A percentile compares a stretch with the other conserved stretches of the same genome.
Conservation (phyloP, 2,888 invertebrate genomes). For the Atethmia centrago region DNA sequence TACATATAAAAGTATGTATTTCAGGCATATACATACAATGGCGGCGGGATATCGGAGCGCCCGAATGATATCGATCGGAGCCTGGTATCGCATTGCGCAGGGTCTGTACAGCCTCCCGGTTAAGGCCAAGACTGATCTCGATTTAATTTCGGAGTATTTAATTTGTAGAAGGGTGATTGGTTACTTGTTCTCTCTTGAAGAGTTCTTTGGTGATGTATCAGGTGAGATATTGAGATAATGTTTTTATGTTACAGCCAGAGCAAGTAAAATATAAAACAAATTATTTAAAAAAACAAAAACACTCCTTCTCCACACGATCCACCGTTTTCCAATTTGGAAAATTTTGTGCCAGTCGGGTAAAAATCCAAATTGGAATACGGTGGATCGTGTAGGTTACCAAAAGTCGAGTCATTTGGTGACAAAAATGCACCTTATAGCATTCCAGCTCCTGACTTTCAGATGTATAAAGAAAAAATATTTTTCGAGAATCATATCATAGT, state of each 20-base stretch:
- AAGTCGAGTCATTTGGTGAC: too few relatives aligned
- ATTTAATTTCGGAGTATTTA: neutral
- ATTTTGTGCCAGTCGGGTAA: too few relatives aligned
- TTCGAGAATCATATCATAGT: neutral
- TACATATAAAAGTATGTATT: constrained; percentile 12
- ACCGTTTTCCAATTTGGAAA: too few relatives aligned
- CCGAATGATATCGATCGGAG: constrained; percentile 73
- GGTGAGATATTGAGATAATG: neutral
- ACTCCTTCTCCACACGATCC: too few relatives aligned
- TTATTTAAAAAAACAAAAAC: too few relatives aligned
- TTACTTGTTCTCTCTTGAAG: too few relatives aligned
- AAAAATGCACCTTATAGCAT: too few relatives aligned
- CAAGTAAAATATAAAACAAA: too few relatives aligned
- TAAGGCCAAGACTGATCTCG: constrained; percentile 72
- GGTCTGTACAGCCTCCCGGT: constrained; percentile 79
- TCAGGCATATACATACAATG: constrained; percentile 29
- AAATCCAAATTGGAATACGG: too few relatives aligned
- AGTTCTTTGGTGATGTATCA: neutral
- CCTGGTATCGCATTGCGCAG: constrained; percentile 77
- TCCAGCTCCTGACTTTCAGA: neutral
- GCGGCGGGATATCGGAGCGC: constrained; percentile 52
- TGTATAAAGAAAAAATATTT: too few relatives aligned
- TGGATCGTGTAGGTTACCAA: too few relatives aligned
- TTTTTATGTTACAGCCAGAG: too few relatives aligned
- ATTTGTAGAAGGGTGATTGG: neutral